Conservation (phyloP, 2,888 invertebrate species). For the Hylaea fasciaria region DNA sequence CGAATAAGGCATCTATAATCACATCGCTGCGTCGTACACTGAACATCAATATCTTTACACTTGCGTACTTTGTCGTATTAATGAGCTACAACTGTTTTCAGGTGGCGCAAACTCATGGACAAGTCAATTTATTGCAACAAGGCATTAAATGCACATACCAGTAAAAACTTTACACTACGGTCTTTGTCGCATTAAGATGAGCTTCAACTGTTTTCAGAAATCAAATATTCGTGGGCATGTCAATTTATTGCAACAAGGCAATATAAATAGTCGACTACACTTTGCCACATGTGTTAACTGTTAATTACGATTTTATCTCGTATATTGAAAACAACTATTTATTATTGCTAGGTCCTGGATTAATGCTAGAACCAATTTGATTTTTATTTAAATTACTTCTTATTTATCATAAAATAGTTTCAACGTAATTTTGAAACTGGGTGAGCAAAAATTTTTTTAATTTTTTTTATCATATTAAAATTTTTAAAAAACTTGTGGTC, state of each 20-base stretch:
- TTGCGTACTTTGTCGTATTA: slow-evolving; percentile 23
- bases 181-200: slow-evolving; percentile 23
- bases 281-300: slow-evolving; percentile 45
- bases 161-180: not conserved
- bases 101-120: slow-evolving; percentile 1
- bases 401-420: too few relatives aligned
- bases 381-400: not conserved
- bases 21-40: slow-evolving; percentile 55
- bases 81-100: slow-evolving; percentile 4
- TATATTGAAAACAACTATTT: slow-evolving; percentile 37
- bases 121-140: slow-evolving; percentile 13
- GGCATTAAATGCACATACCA: slow-evolving; percentile 22
- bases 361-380: not conserved
- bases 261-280: slow-evolving; percentile 15
- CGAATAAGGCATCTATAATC: slow-evolving; percentile 82
- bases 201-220: slow-evolving; percentile 7
- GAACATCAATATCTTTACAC: slow-evolving; percentile 8
- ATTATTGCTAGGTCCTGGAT: not conserved
- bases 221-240: not conserved
- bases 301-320: slow-evolving; percentile 56
- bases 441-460: not conserved
- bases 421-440: not conserved
- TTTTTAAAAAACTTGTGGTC: not conserved
- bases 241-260: slow-evolving; percentile 16
- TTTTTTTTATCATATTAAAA: not conserved